Base-by-base conservation (phyloP, 2,797 vertebrate species). In the Ctenopoma kingsleyae region DNA sequence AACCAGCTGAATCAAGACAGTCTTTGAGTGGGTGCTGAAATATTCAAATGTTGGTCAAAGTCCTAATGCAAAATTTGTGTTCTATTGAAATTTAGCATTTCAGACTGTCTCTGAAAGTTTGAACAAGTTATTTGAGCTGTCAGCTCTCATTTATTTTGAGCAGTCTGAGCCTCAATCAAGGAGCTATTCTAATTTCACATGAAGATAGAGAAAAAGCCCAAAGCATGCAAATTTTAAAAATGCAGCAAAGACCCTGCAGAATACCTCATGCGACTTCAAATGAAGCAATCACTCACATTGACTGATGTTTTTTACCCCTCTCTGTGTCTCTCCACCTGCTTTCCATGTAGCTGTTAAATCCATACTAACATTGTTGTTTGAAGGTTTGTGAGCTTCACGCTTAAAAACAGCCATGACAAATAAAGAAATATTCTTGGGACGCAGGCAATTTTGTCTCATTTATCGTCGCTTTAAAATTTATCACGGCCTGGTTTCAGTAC, bases 21-120 rank as follows among this genome's bases (percentile, higher is more conserved):
- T 55, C 41, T 51, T 56, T 27, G 32, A 59, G 57, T 35, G 22
- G 70, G 17, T 4, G 8, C 40, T 84, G 23, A 89, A 88, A 90
- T 87, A 90, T 91, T 78, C 27, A 82, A 65, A 78, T 48, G 51
- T 60, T 81, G 71, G 74, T 83, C 76, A 74, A 77, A 73, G 56
- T 64, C 27, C 57, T 81, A 81, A 87, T 83, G 81, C 32, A 15
- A 87, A 87, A 87, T 86, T 58, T 81, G 72, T 86, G 85, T 87
- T 83, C 13, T 1, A 50, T 65, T 60, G 60, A 77, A 79, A 87
- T 71, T 57, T 74, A 48, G 47, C 70, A 41, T 85, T 86, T 84
- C 60, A 85, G 50, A 52, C 71, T 19, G 36, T 78, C 71, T 77
- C 32, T 2, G 43, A 79, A 80, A 71, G 69, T 88, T 82, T 71